Conservation (phyloP, 2,797 vertebrate species). For the Sardinella longiceps region DNA sequence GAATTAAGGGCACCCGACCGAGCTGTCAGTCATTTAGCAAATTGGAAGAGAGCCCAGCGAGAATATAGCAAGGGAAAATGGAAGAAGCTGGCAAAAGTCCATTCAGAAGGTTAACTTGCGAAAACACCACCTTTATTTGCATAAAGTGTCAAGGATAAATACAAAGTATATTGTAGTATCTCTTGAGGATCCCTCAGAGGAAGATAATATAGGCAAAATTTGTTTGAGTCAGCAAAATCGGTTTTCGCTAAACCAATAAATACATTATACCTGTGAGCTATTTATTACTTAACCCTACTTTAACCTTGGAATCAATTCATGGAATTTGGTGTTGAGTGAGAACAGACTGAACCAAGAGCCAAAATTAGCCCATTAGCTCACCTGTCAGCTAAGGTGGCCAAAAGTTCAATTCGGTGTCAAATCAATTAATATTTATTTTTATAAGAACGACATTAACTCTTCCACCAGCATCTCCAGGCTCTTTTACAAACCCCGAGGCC, state of each 20-base stretch:
- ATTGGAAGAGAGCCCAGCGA: background rate
- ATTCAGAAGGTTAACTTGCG: background rate
- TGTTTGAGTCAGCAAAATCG: too few species aligned
- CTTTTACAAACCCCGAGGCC: background rate
- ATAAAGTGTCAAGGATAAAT: background rate
- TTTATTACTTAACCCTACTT: too few species aligned
- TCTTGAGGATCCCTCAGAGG: too few species aligned
- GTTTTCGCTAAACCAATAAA: too few species aligned
- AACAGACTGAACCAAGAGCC: background rate
- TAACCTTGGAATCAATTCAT: background rate
- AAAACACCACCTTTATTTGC: background rate
- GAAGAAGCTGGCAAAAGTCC: background rate
- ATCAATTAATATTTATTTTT: background rate
- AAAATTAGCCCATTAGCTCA: background rate
- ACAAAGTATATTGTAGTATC: too few species aligned
- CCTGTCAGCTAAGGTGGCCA: background rate
- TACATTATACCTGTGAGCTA: too few species aligned
- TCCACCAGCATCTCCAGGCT: background rate
- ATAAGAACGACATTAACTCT: background rate
- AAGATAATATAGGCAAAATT: too few species aligned
- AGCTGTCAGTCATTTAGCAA: conserved; percentile 21
- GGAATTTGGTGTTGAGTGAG: background rate
- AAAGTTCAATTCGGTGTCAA: background rate
- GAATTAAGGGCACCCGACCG: background rate
- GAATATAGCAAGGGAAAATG: background rate